Conservation (phyloP, 2,797 vertebrate species). For the Eremophila alpestris region DNA sequence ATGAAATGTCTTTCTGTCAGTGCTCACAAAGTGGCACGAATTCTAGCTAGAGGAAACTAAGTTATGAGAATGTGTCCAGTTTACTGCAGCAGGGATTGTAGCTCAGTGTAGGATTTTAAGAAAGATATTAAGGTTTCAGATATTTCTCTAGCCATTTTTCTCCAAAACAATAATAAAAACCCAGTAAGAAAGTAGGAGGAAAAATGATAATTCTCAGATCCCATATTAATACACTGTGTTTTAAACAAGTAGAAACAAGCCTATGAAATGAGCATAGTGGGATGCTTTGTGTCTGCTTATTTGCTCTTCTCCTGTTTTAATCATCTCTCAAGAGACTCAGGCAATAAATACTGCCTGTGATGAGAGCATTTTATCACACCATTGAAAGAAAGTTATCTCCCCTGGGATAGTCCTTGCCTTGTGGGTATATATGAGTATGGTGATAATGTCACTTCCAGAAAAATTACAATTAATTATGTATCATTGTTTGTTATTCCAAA, state of each 20-base stretch:
- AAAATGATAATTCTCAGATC: not conserved
- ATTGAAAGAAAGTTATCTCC: slow-evolving; percentile 17
- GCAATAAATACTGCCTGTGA: slow-evolving; percentile 5
- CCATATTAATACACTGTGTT: not conserved
- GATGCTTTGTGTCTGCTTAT: not conserved
- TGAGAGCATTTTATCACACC: slow-evolving; percentile 23
- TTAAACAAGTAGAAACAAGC: slow-evolving; percentile 20
- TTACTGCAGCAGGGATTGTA: not conserved
- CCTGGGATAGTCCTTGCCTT: not conserved
- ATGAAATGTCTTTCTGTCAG: not conserved
- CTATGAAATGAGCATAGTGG: not conserved
- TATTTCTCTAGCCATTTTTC: not conserved
- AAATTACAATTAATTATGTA: slow-evolving; percentile 47
- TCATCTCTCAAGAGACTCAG: not conserved
- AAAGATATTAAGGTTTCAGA: not conserved
- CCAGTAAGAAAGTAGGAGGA: not conserved
- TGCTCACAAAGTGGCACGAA: not conserved
- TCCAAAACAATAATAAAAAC: not conserved
- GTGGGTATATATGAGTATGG: not conserved
- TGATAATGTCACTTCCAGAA: slow-evolving; percentile 19
- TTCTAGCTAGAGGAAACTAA: not conserved
- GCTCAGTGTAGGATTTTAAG: not conserved
- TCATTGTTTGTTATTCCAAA: slow-evolving; percentile 24
- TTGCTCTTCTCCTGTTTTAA: slow-evolving; percentile 7
- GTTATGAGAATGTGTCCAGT: not conserved